Conservation (phyloP, 2,888 invertebrate genomes). For the Andrena hattorfiana region DNA sequence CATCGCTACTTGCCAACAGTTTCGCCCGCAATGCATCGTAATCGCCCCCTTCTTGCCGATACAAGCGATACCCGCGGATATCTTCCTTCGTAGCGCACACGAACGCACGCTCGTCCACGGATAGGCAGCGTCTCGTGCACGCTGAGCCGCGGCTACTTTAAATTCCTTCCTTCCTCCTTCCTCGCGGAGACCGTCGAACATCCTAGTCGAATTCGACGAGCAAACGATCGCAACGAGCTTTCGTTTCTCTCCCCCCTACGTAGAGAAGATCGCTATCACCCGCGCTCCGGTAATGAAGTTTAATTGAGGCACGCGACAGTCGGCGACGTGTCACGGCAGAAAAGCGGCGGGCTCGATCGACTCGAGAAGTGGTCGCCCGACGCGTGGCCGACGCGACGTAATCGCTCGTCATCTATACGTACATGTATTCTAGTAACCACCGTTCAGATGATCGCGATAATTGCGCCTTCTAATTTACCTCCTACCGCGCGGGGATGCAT, state of each 20-base stretch:
- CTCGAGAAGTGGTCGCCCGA: constrained; percentile 3
- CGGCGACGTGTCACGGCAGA: constrained; percentile 23
- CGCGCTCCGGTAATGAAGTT: constrained; percentile 29
- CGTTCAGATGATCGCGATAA: constrained; percentile 49
- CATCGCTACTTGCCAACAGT: constrained; percentile 66
- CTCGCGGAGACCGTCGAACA: background rate
- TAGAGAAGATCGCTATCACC: background rate
- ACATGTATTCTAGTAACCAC: constrained; percentile 30
- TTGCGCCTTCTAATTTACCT: constrained; percentile 51
- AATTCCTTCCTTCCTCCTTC: constrained; percentile 4
- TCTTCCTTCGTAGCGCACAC: constrained; percentile 17
- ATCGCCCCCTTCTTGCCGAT: constrained; percentile 27
- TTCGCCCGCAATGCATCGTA: constrained; percentile 49
- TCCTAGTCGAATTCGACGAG: background rate
- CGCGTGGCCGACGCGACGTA: background rate
- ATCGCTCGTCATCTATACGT: constrained; percentile 5
- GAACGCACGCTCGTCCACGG: background rate
- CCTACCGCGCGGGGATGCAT: constrained; percentile 9
- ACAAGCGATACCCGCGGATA: background rate
- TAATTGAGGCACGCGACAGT: constrained; percentile 38
- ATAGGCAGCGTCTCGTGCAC: constrained; percentile 13
- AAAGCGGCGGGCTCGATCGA: constrained; percentile 27
- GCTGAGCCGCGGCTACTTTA: background rate
- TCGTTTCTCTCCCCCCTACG: constrained; percentile 3
- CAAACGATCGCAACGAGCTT: background rate